Percentiles rank a stretch among this genome's conserved stretches.
Conservation (phyloP, 1,140 invertebrate species). For the Drosophila jambulina region DNA sequence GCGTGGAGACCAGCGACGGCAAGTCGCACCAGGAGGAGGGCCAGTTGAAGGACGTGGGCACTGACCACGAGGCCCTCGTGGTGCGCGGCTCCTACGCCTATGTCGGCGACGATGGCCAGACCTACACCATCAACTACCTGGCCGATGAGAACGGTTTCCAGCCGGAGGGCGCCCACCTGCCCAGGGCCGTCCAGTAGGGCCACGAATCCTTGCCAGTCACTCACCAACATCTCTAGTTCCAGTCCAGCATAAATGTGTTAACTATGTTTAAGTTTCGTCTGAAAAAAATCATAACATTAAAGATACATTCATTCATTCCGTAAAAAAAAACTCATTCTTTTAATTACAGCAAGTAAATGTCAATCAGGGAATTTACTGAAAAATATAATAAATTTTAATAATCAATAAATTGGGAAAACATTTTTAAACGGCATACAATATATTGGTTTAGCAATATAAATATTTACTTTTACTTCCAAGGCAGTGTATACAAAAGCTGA, state of each 20-base stretch:
- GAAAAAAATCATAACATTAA: conserved; percentile 34
- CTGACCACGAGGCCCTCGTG: conserved; percentile 83
- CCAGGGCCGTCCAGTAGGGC: conserved; percentile 63
- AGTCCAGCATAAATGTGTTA: conserved; percentile 57
- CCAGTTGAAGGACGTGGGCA: conserved; percentile 86
- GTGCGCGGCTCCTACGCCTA: conserved; percentile 88
- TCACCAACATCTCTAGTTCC: conserved; percentile 11
- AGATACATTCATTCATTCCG: conserved; percentile 22
- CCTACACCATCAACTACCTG: conserved; percentile 89
- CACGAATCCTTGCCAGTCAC: neutral
- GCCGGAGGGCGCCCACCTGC: conserved; percentile 87
- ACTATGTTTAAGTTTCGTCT: conserved; percentile 66
- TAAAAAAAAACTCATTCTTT: neutral
- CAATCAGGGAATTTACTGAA: neutral
- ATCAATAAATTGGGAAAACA: too few relatives aligned
- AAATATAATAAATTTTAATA: neutral
- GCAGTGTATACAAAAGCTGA: neutral
- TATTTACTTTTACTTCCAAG: neutral
- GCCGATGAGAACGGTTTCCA: conserved; percentile 93
- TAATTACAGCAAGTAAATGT: neutral
- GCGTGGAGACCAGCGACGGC: conserved; percentile 90
- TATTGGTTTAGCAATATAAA: neutral
- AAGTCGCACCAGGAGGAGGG: conserved; percentile 88
- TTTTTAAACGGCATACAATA: neutral
- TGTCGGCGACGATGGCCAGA: conserved; percentile 89